Percentiles rank a stretch among this genome's conserved stretches.
phyloP scores from a whole-genome alignment of 1,140 invertebrate species.

The Lucilia sericata region DNA sequence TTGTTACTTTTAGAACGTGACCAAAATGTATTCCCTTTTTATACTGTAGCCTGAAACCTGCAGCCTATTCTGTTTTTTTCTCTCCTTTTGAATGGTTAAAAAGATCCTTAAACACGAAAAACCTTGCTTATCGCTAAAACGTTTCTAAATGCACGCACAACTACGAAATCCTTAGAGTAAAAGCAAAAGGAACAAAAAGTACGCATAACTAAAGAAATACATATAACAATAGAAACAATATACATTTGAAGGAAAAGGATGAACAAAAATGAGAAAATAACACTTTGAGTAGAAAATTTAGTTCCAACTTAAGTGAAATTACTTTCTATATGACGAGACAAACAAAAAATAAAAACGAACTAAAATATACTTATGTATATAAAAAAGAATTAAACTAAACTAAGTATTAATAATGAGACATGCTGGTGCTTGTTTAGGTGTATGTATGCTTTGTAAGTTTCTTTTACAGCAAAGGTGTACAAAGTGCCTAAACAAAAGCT shows the following conservation, averaged over 20 bases:
- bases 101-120: slow-evolving; percentile 36
- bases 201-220: not conserved
- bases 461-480: not conserved
- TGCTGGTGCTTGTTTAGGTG: not conserved
- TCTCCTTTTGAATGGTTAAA: not conserved
- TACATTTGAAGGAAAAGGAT: not conserved
- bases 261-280: not conserved
- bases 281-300: not conserved
- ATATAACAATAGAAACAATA: not conserved
- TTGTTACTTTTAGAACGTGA: not conserved
- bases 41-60: not conserved
- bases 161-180: not conserved
- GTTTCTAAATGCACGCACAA: not conserved
- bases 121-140: slow-evolving; percentile 25
- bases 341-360: too few relatives aligned
- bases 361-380: too few relatives aligned
- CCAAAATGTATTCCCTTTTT: not conserved
- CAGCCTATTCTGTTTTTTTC: not conserved
- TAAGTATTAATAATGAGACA: too few relatives aligned
- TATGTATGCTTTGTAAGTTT: not conserved
- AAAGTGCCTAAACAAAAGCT: not conserved
- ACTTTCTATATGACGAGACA: not conserved
- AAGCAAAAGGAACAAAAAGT: slow-evolving; percentile 15
- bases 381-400: too few relatives aligned
- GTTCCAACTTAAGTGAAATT: not conserved